Conservation (phyloP, 2,113 vertebrate species). For the Pterophyllum scalare region DNA sequence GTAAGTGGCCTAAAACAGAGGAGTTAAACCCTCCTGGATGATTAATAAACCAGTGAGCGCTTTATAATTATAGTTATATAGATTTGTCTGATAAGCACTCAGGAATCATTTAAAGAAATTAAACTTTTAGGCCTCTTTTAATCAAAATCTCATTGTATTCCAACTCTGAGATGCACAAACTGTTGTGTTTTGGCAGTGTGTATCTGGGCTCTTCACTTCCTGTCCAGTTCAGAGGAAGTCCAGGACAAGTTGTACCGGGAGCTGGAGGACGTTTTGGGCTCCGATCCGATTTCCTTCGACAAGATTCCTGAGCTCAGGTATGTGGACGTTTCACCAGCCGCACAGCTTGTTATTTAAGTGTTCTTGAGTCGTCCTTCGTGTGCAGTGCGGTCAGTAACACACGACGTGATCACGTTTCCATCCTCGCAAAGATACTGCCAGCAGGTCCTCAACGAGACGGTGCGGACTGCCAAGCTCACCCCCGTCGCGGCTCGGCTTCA, state of each 20-base stretch:
- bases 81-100: neutral
- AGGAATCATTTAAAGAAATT: neutral
- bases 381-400: neutral
- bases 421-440: slow-evolving; percentile 85
- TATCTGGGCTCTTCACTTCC: slow-evolving; percentile 94
- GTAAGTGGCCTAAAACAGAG: slow-evolving; percentile 79
- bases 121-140: neutral
- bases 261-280: slow-evolving; percentile 86
- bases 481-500: slow-evolving; percentile 92
- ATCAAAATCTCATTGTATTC: neutral
- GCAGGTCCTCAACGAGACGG: slow-evolving; percentile 92
- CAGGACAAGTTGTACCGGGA: slow-evolving; percentile 91
- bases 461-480: slow-evolving; percentile 92
- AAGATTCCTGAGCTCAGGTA: slow-evolving; percentile 93
- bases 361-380: neutral
- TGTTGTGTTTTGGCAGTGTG: slow-evolving; percentile 84
- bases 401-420: slow-evolving; percentile 2
- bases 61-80: neutral
- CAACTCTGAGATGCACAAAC: neutral
- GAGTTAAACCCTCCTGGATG: neutral
- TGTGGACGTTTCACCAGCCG: neutral
- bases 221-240: slow-evolving; percentile 88
- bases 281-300: slow-evolving; percentile 85
- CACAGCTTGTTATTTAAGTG: neutral
- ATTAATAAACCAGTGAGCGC: too few species aligned